Evolutionary conservation across 2,888 invertebrate species (phyloP).

Genomic region (Napeogenes sylphis): DNA sequence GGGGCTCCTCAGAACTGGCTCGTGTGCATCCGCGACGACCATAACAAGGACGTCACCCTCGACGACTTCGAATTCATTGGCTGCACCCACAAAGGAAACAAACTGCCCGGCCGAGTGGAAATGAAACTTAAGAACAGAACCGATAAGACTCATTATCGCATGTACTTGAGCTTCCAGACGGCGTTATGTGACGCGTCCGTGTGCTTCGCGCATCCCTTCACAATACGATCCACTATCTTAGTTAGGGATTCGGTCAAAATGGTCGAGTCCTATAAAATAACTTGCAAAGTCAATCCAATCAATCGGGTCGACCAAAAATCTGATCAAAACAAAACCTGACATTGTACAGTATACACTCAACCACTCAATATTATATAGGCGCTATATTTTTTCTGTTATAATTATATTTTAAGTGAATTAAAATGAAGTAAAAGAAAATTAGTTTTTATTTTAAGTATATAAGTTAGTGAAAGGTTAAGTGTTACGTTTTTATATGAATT

Average conservation of each 20-base stretch:
- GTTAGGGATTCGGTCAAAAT: conserved; percentile 69
- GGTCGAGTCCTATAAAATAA: conserved; percentile 70
- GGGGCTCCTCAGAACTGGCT: conserved; percentile 78
- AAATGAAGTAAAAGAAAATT: too few species aligned
- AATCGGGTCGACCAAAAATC: conserved; percentile 36
- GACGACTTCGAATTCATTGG: conserved; percentile 65
- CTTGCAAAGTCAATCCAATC: conserved; percentile 70
- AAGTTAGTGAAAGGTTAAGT: too few species aligned
- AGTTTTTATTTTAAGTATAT: too few species aligned
- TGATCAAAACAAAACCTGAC: conserved; percentile 17
- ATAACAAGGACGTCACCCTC: conserved; percentile 57
- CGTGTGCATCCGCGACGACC: conserved; percentile 61
- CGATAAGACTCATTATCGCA: conserved; percentile 66
- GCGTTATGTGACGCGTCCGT: conserved; percentile 58
- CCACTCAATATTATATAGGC: neutral
- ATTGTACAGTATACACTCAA: neutral
- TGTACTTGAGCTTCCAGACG: conserved; percentile 68
- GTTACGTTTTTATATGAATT: too few species aligned
- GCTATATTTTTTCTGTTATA: neutral
- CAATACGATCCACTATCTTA: conserved; percentile 63
- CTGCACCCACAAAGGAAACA: conserved; percentile 55
- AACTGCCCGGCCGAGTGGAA: conserved; percentile 65
- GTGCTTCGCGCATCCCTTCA: conserved; percentile 66
- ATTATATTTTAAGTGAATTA: too few species aligned
- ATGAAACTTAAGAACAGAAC: conserved; percentile 65